Evolutionary conservation across 2,888 invertebrate genomes (phyloP).

Genomic region (Cremastinae sp.): DNA sequence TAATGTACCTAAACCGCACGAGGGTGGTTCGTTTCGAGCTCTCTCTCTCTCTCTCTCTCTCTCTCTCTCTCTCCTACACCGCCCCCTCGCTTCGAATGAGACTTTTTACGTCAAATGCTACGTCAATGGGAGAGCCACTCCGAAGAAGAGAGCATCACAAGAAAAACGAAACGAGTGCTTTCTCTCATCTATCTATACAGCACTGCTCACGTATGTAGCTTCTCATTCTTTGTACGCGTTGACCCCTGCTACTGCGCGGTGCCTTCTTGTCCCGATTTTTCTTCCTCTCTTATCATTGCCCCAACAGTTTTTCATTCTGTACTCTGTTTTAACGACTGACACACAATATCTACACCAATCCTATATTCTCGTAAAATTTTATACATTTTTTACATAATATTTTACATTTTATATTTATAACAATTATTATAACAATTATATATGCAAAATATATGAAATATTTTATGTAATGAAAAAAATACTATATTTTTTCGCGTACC

Average conservation of each 20-base stretch:
- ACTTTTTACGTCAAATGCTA: conserved; percentile 56
- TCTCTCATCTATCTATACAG: neutral
- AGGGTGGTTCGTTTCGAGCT: conserved; percentile 44
- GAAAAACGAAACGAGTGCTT: conserved; percentile 17
- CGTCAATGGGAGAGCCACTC: conserved; percentile 13
- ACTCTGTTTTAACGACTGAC: neutral
- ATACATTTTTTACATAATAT: no score
- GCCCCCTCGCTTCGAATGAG: conserved; percentile 31
- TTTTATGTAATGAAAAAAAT: no score
- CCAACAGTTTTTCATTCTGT: neutral
- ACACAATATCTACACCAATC: no score
- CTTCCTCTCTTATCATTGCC: conserved; percentile 38
- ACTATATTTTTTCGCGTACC: no score
- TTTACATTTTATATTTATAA: no score
- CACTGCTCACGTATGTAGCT: no score
- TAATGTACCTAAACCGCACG: conserved; percentile 62
- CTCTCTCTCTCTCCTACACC: no score
- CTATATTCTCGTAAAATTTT: no score
- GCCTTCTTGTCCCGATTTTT: conserved; percentile 56
- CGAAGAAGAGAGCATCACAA: conserved; percentile 26
- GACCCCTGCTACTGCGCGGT: conserved; percentile 57
- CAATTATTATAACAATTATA: no score
- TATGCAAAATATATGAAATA: no score
- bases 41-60: neutral
- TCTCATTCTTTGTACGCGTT: conserved; percentile 61